phyloP scores from a whole-genome alignment of 2,888 invertebrate species.

The Lacanobia wlatinum region DNA sequence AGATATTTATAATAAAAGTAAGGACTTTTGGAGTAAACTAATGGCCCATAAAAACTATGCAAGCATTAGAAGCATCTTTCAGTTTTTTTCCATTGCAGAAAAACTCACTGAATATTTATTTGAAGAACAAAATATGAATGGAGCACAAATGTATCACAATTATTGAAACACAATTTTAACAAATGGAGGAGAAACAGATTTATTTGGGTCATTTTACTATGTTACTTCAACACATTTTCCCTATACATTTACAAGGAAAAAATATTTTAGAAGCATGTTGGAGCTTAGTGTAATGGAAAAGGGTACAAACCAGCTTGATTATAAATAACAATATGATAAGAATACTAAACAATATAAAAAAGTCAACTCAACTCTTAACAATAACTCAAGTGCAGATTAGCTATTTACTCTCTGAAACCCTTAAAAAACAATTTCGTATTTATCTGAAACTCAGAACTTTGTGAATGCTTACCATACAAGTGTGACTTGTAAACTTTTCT shows the following conservation, averaged over 20 bases:
- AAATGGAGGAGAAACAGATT: constrained; percentile 25
- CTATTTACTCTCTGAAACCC: background rate
- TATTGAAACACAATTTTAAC: background rate
- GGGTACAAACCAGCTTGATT: constrained; percentile 8
- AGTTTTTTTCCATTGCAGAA: background rate
- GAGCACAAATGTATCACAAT: constrained; percentile 6
- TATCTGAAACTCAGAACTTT: constrained; percentile 13
- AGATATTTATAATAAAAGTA: constrained; percentile 13
- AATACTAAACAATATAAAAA: constrained; percentile 18
- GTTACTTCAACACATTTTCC: constrained; percentile 41
- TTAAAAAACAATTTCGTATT: background rate
- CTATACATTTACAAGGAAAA: constrained; percentile 43
- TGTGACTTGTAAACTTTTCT: constrained; percentile 33
- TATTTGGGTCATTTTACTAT: constrained; percentile 23
- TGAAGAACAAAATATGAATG: background rate
- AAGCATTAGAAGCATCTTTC: constrained; percentile 12
- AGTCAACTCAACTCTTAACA: constrained; percentile 10
- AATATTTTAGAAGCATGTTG: constrained; percentile 4
- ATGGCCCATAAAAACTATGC: constrained; percentile 8
- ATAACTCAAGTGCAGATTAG: background rate
- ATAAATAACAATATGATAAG: constrained; percentile 12
- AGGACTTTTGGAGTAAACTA: background rate
- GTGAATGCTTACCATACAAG: constrained; percentile 33
- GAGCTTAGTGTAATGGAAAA: constrained; percentile 14
- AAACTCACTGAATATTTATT: background rate